A percentile compares a stretch with the other conserved stretches of the same genome.
These are phyloP conservation scores for Chymomyza costata DNA, from an alignment of 1,140 invertebrate genomes.

Conservation along the genomic window DNA sequence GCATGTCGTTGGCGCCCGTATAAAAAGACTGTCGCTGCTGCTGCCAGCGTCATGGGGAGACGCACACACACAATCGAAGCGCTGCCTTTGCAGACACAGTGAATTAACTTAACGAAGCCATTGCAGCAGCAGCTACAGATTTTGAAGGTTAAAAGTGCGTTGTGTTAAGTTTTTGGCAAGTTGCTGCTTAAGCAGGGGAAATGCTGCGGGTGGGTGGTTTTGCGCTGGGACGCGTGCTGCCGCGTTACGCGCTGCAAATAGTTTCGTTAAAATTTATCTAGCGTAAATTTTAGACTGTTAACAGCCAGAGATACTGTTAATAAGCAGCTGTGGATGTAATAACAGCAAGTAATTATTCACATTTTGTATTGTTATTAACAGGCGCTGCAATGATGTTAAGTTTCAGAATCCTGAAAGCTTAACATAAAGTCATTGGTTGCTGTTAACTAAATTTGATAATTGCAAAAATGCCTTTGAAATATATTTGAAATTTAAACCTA, in stretches of 20 bases:
- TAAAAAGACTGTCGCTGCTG: conserved; percentile 9
- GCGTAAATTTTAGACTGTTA: no score
- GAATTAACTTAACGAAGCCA: no score
- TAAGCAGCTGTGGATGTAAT: conserved; percentile 12
- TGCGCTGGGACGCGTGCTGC: conserved; percentile 10
- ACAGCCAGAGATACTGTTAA: neutral
- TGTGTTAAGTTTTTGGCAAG: conserved; percentile 24
- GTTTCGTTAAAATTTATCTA: conserved; percentile 63
- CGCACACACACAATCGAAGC: no score
- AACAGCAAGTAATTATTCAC: conserved; percentile 7
- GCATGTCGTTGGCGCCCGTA: conserved; percentile 41
- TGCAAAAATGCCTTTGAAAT: no score
- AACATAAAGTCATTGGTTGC: no score
- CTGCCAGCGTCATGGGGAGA: conserved; percentile 2
- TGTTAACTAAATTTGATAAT: no score
- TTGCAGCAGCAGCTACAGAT: neutral
- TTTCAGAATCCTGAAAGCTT: no score
- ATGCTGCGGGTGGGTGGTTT: conserved; percentile 17
- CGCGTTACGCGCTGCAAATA: conserved; percentile 28
- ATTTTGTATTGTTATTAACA: no score
- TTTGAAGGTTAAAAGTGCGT: conserved; percentile 69
- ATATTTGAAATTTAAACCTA: no score
- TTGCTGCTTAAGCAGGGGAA: conserved; percentile 35
- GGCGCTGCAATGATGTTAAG: no score
- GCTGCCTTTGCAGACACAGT: no score